Base-by-base conservation (phyloP, 2,888 invertebrate genomes). In the Leucoptera coffeella region DNA sequence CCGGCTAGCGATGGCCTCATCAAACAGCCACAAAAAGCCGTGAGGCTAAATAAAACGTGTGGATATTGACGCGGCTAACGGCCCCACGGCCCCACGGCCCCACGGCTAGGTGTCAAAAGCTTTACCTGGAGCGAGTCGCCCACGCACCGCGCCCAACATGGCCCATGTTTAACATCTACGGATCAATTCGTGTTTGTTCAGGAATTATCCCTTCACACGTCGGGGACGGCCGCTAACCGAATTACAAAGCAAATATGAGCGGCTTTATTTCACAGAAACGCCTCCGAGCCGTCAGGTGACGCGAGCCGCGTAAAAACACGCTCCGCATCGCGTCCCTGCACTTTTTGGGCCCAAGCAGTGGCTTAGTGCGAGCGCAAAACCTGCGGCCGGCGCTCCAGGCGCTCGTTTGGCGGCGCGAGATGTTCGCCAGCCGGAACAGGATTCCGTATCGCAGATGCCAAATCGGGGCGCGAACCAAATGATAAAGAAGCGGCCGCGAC, bases 381-480 rank as follows among this genome's bases (percentile, higher is more conserved):
- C n/a, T n/a, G n/a, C n/a, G n/a, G n/a, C n/a, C n/a, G n/a, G n/a
- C n/a, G n/a, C n/a, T n/a, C n/a, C n/a, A n/a, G n/a, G n/a, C n/a
- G n/a, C n/a, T n/a, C n/a, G n/a, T n/a, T n/a, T n/a, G n/a, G n/a
- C n/a, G n/a, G n/a, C n/a, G n/a, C n/a, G n/a, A n/a, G n/a, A n/a
- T n/a, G n/a, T n/a, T n/a, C n/a, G n/a, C n/a, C n/a, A n/a, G 48
- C 47, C 52, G 44, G 48, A 64, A 64, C 67, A 61, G 67, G 67
- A 65, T 67, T 59, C 55, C 51, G 53, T 59, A 64, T 65, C 62
- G 62, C 49, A 56, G 50, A 54, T 45, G 55, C 64, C 65, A 57
- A 64, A 67, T 67, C 64, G 58, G 67, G 59, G 56, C 57, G 61
- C 61, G 62, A 60, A 62, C 64, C 55, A 61, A 59, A 60, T 57